A percentile compares a stretch with the other conserved stretches of the same genome.
phyloP scores from a whole-genome alignment of 2,797 vertebrate species.

The Karalla daura region DNA sequence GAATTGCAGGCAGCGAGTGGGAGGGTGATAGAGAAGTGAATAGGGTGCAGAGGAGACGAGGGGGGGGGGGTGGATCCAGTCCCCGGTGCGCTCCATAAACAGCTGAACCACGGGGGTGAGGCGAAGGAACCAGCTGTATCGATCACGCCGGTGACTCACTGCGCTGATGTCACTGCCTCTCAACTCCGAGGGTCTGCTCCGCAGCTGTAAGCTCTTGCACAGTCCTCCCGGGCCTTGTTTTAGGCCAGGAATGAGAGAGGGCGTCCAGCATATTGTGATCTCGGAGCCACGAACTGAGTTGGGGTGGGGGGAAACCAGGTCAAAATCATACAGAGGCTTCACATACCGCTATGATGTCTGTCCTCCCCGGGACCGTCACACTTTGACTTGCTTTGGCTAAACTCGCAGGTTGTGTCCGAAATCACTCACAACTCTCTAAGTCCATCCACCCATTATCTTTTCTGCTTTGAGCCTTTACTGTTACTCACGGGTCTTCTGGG shows the following conservation, averaged over 20 bases:
- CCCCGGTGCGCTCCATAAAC: conserved; percentile 41
- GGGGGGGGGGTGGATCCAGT: conserved; percentile 25
- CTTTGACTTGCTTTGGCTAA: conserved; percentile 11
- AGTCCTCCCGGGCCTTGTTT: conserved; percentile 49
- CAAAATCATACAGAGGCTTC: conserved; percentile 35
- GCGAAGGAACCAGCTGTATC: conserved; percentile 61
- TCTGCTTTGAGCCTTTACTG: no score
- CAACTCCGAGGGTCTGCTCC: conserved; percentile 16
- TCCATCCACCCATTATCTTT: no score
- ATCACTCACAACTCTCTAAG: no score
- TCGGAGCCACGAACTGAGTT: conserved; percentile 17
- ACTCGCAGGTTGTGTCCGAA: no score
- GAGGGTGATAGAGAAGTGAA: conserved; percentile 18
- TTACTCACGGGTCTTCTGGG: no score
- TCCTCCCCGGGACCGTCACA: conserved; percentile 20
- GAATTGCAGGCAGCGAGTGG: conserved; percentile 1
- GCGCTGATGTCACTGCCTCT: conserved; percentile 52
- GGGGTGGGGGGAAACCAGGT: conserved; percentile 38
- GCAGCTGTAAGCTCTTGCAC: conserved; percentile 53
- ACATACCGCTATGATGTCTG: conserved; percentile 4
- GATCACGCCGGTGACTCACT: conserved; percentile 58
- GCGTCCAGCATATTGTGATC: conserved; percentile 16
- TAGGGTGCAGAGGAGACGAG: conserved; percentile 13
- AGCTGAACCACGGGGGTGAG: conserved; percentile 49
- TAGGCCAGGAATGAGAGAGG: conserved; percentile 20